These are phyloP conservation scores for Pristionchus pacificus DNA, from an alignment of 1,140 invertebrate species.

Conservation along the genomic window DNA sequence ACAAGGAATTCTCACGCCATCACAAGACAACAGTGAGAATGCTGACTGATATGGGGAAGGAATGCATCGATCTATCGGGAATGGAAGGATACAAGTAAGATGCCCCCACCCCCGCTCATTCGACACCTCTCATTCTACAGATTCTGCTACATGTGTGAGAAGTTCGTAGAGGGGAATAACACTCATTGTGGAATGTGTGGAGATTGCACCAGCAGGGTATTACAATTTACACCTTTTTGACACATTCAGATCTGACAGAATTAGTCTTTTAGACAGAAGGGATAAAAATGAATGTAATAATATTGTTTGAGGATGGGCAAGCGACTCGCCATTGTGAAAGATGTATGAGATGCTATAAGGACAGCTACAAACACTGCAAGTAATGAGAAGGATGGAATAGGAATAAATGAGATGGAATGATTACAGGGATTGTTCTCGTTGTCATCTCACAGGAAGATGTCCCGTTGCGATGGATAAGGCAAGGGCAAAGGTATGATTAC, in stretches of 20 bases:
- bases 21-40: conserved; percentile 23
- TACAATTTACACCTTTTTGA: too few relatives aligned
- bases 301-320: conserved; percentile 14
- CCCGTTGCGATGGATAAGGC: conserved; percentile 5
- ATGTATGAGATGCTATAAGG: conserved; percentile 21
- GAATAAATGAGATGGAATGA: too few relatives aligned
- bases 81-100: conserved; percentile 17
- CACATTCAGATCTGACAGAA: background rate
- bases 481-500: background rate
- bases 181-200: conserved; percentile 20
- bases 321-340: conserved; percentile 20
- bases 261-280: background rate
- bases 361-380: conserved; percentile 22
- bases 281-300: background rate
- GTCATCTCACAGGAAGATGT: conserved; percentile 24
- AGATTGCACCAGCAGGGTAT: conserved; percentile 20
- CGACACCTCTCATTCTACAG: background rate
- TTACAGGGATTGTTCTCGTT: conserved; percentile 18
- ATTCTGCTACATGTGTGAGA: conserved; percentile 27
- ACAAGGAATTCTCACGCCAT: conserved; percentile 17
- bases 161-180: conserved; percentile 15
- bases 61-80: conserved; percentile 12
- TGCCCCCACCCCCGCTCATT: background rate
- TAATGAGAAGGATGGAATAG: too few relatives aligned
- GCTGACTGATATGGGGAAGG: conserved; percentile 16